phyloP scores from a whole-genome alignment of 2,113 vertebrate genomes.

The Hyla sarda region DNA sequence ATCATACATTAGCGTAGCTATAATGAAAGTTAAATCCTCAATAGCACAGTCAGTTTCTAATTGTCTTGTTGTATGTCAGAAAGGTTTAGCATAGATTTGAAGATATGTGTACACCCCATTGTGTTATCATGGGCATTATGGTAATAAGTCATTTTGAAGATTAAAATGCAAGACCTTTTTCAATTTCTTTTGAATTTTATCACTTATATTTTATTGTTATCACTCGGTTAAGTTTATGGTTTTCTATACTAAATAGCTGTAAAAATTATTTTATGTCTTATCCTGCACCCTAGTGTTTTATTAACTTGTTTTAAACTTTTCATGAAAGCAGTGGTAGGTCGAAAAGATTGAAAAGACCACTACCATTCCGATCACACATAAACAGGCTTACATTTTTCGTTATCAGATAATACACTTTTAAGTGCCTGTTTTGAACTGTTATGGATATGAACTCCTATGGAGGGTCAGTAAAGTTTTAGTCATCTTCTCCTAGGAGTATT shows the following conservation, averaged over 20 bases:
- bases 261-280: constrained; percentile 16
- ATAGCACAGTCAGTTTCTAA: constrained; percentile 11
- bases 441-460: neutral
- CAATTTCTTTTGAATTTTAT: neutral
- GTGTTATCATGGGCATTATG: constrained; percentile 15
- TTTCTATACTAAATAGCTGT: neutral
- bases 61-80: constrained; percentile 15
- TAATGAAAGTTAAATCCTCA: constrained; percentile 37
- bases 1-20: constrained; percentile 35
- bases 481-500: neutral
- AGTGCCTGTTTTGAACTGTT: neutral
- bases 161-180: neutral
- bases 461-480: neutral
- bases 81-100: constrained; percentile 24
- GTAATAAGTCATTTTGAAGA: constrained; percentile 26
- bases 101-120: constrained; percentile 8
- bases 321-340: neutral
- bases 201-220: neutral
- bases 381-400: neutral
- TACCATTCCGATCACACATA: neutral
- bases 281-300: constrained; percentile 3
- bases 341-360: neutral
- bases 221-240: neutral
- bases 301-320: constrained; percentile 18
- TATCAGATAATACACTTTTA: neutral